Evolutionary conservation across 2,113 vertebrate species (phyloP).

Genomic region (Gnathonemus longibarbis): DNA sequence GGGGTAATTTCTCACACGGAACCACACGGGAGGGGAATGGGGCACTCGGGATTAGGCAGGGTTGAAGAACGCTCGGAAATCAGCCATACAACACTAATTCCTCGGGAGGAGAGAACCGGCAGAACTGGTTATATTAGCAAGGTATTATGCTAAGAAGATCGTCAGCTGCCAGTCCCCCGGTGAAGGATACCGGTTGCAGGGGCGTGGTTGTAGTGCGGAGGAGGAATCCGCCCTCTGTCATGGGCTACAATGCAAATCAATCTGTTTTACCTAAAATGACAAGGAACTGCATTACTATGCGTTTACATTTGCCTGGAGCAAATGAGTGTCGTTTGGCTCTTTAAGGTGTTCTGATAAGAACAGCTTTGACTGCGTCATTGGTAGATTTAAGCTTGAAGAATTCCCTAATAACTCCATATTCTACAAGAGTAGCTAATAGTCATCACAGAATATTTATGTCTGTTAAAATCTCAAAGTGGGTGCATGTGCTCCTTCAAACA

Average conservation of each 20-base stretch:
- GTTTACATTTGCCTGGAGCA: neutral
- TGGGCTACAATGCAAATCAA: neutral
- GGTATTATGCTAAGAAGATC: neutral
- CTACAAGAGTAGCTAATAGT: too few species aligned
- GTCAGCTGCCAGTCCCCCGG: too few species aligned
- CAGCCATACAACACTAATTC: neutral
- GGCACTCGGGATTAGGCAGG: neutral
- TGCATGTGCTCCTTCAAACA: too few species aligned
- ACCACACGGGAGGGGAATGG: neutral
- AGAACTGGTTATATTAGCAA: neutral
- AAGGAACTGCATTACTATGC: neutral
- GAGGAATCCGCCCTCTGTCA: neutral
- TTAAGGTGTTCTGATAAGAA: neutral
- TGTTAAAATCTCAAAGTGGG: too few species aligned
- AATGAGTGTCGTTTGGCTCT: neutral
- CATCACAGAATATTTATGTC: too few species aligned
- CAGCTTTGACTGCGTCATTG: neutral
- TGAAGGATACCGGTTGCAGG: neutral
- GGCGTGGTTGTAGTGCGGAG: too few species aligned
- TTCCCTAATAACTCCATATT: neutral
- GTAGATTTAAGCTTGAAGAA: neutral
- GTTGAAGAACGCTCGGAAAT: neutral
- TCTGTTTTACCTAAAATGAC: too few species aligned
- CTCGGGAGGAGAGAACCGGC: neutral
- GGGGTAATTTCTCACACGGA: neutral